Percentiles rank a stretch among this genome's conserved stretches.
Evolutionary conservation across 2,113 vertebrate genomes (phyloP).

Genomic region (Rhinolophus sinicus): DNA sequence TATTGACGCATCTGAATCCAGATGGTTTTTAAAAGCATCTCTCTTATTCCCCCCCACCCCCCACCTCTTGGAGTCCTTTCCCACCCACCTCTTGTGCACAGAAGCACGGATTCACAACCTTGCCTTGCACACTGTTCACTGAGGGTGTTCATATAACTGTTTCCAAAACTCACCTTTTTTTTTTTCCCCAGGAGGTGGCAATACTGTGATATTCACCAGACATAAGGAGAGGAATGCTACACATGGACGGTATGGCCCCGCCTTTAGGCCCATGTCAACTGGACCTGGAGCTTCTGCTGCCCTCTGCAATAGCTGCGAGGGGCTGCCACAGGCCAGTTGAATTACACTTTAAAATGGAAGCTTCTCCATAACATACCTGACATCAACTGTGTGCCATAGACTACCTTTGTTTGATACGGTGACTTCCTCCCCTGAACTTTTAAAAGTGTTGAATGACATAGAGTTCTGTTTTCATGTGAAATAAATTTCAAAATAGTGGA

Average conservation of each 20-base stretch:
- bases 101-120: background rate
- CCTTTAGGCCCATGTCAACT: too few relatives aligned
- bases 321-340: background rate
- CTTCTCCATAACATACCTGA: background rate
- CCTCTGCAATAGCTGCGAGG: background rate
- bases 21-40: background rate
- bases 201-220: too few relatives aligned
- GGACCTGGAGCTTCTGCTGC: background rate
- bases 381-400: background rate
- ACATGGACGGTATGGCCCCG: accelerated
- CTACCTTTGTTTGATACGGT: background rate
- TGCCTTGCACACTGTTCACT: too few relatives aligned
- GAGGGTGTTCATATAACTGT: background rate
- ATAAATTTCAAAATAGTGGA: background rate
- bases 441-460: background rate
- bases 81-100: too few relatives aligned
- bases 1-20: background rate
- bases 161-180: background rate
- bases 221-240: background rate
- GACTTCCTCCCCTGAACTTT: background rate
- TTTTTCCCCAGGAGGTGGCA: background rate
- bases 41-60: background rate
- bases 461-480: background rate
- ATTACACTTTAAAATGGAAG: background rate
- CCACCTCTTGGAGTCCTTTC: background rate